A percentile compares a stretch with the other conserved stretches of the same genome.
phyloP scores from a whole-genome alignment of 2,888 invertebrate genomes.

The Leptinotarsa peninsularis region DNA sequence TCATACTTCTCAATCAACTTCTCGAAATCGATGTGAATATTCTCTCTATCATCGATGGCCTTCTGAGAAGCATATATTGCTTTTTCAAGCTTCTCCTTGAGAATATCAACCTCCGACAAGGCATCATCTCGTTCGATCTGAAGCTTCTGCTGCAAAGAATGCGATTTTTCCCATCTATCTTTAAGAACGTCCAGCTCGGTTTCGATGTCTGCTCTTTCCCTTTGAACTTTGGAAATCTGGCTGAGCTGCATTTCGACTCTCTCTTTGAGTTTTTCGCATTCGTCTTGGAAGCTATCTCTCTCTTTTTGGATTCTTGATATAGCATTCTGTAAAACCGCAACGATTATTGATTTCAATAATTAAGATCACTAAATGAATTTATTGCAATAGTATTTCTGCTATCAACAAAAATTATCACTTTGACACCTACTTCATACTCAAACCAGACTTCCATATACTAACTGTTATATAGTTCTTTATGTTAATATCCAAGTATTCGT shows the following conservation, averaged over 20 bases:
- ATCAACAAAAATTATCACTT: too few relatives aligned
- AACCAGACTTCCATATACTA: too few relatives aligned
- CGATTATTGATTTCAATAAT: too few relatives aligned
- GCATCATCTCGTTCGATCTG: constrained; percentile 90
- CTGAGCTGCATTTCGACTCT: constrained; percentile 84
- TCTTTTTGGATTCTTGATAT: constrained; percentile 88
- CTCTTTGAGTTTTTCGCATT: constrained; percentile 85
- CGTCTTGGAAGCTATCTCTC: constrained; percentile 84
- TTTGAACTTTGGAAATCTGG: constrained; percentile 83
- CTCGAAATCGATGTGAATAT: constrained; percentile 90
- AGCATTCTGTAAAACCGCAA: constrained; percentile 70
- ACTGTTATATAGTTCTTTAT: too few relatives aligned
- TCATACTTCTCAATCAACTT: constrained; percentile 93
- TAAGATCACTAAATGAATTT: too few relatives aligned
- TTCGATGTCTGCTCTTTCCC: constrained; percentile 86
- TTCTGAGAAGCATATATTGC: constrained; percentile 85
- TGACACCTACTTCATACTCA: too few relatives aligned
- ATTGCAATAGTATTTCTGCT: too few relatives aligned
- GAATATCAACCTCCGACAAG: constrained; percentile 83
- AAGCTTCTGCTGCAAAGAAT: constrained; percentile 84
- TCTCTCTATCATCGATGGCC: constrained; percentile 88
- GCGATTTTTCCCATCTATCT: constrained; percentile 87
- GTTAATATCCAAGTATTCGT: background rate
- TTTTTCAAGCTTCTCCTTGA: constrained; percentile 92
- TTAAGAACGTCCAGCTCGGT: constrained; percentile 88